Conservation (phyloP, 2,888 invertebrate species). For the Celastrina argiolus region DNA sequence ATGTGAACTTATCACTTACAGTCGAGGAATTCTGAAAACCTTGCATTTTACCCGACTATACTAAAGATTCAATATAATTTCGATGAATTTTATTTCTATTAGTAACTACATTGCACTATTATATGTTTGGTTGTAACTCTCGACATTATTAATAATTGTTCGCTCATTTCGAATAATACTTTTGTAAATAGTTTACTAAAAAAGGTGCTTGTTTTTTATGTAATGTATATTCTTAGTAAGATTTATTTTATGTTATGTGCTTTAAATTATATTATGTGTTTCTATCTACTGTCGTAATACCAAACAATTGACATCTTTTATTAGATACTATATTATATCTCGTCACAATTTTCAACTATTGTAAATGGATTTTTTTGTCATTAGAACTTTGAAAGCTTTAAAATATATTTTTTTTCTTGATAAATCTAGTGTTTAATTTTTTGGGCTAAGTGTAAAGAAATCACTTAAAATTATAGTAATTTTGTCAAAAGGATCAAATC, state of each 20-base stretch:
- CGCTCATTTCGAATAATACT: no score
- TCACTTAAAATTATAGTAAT: background rate
- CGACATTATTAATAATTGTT: no score
- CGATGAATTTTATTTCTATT: background rate
- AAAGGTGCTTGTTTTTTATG: background rate
- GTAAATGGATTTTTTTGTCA: background rate
- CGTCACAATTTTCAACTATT: background rate
- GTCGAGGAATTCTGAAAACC: background rate
- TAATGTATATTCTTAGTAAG: background rate
- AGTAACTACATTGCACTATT: no score
- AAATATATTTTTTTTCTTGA: background rate
- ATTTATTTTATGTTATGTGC: background rate
- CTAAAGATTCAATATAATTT: background rate
- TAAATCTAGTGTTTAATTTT: background rate
- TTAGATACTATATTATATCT: background rate
- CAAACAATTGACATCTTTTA: background rate
- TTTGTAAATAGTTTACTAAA: background rate
- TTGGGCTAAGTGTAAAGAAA: background rate
- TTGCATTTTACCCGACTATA: background rate
- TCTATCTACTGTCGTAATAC: background rate
- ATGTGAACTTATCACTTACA: no score
- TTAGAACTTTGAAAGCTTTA: background rate
- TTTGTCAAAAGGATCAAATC: background rate
- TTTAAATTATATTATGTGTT: no score
- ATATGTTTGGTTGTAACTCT: no score